Base-by-base conservation (phyloP, 2,888 invertebrate species). In the Drosophila rellima region DNA sequence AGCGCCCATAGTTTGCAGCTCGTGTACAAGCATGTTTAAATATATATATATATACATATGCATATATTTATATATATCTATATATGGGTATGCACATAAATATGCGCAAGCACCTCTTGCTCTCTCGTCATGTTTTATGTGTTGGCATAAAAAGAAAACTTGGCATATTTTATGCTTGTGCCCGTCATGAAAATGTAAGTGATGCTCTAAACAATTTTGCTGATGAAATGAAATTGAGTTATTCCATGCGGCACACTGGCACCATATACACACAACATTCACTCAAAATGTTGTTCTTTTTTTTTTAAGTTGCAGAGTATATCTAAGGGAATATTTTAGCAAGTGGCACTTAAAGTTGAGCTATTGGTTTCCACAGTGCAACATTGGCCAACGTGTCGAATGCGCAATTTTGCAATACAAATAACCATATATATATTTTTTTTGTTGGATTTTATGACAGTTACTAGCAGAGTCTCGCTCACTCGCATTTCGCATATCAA, bases 191-290 rank as follows among this genome's bases (percentile, higher is more conserved):
- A 84, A 84, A 80, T 83, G 75, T 83, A 88, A 88, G 83, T 86
- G 88, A 78, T 83, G 86, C 83, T 72, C 65, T 82, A 80, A 86
- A 83, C 78, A 80, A 80, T 86, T 83, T 63, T 86, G 83, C 88
- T 75, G 83, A 83, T 86, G 78, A 86, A 86, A 84, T 80, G 63
- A 75, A 86, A 86, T 88, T 88, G 87, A 86, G 87, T 78, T 78
- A 88, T 82, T 64, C 63, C 74, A 69, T 55, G 63, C 62, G 67
- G 60, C 55, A 68, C 55, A 68, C 67, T 54, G 54, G 37, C 51
- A 54, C 23, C 33, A 44, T 11, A 8, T 39, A 35, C 42, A 26
- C 20, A n/a, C 23, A 65, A 17, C 35, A 45, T 35, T 11, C 42
- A 23, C 35, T 35, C 42, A 37, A 61, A 61, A 31, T 26, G 8